Base-by-base conservation (phyloP, 2,888 invertebrate genomes). In the Nyleta sp. region DNA sequence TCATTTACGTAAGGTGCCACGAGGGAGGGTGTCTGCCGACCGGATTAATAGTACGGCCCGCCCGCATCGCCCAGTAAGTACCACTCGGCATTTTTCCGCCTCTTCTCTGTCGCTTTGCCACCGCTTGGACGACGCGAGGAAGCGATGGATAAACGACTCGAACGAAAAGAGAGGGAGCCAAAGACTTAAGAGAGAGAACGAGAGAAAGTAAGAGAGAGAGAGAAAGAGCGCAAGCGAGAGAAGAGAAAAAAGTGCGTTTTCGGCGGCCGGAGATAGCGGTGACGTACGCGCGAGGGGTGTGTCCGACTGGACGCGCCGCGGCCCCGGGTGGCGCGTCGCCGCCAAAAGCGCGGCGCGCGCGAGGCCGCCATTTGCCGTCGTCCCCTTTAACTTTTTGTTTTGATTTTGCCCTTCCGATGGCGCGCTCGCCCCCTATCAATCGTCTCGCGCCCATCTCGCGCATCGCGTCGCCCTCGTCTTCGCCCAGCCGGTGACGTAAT, bases 21-120 rank as follows among this genome's bases (percentile, higher is more conserved):
- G 79, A 79, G 88, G 88, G 88, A 88, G 85, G 85, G 83, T 84
- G 86, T 86, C 81, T 86, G 86, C 85, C 85, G 84, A 86, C 86
- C 85, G 85, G 85, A 84, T 83, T 81, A 84, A n/a, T n/a, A n/a
- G n/a, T n/a, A n/a, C n/a, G n/a, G n/a, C n/a, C 8, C 28, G 28
- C 28, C 28, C 28, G 28, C 28, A 10, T 28, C 28, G 8, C 10
- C 28, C 28, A 82, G 83, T 38, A 15, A 38, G 38, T 38, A 38
- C 38, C 15, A 6, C 15, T n/a, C 38, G 15, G 8, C 31, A 31
- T 4, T 31, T 31, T 6, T 31, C 31, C 86, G 17, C 11, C 13
- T 83, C 81, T 85, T 84, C 68, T 31, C 52, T 17, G 10, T 22
- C 22, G 17, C 31, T 31, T 31, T 31, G 8, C 4, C 31, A 31